A percentile compares a stretch with the other conserved stretches of the same genome.
phyloP scores from a whole-genome alignment of 2,113 vertebrate genomes.

The Poeciliopsis prolifica region DNA sequence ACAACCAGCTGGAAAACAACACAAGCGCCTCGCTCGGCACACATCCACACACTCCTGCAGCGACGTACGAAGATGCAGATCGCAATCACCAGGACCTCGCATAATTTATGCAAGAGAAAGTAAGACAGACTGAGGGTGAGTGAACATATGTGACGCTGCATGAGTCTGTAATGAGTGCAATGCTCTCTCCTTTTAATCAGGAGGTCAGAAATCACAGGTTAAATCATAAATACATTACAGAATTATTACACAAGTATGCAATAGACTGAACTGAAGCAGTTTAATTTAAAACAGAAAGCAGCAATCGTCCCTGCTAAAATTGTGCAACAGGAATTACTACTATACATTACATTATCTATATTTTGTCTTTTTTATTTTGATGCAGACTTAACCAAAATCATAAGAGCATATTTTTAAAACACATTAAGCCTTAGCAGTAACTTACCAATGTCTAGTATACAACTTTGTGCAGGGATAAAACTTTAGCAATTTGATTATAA shows the following conservation, averaged over 20 bases:
- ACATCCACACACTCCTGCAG: conserved; percentile 39
- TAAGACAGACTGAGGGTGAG: conserved; percentile 18
- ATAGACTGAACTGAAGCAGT: too few relatives aligned
- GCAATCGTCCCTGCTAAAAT: too few relatives aligned
- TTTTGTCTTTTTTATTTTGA: not conserved
- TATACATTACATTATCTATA: not conserved
- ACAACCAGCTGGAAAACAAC: conserved; percentile 62
- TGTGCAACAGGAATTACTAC: not conserved
- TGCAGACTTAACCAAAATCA: not conserved
- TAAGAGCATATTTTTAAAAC: too few relatives aligned
- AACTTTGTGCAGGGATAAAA: too few relatives aligned
- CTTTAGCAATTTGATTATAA: too few relatives aligned
- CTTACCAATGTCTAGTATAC: too few relatives aligned
- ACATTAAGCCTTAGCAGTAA: too few relatives aligned
- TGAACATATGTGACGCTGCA: conserved; percentile 56
- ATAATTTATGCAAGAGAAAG: conserved; percentile 59
- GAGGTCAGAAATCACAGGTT: conserved; percentile 42
- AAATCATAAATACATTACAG: not conserved
- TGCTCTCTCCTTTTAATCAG: conserved; percentile 31
- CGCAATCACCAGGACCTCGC: conserved; percentile 46
- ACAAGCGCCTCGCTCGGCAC: conserved; percentile 25
- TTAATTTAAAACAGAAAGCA: too few relatives aligned
- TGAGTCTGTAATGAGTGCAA: conserved; percentile 29
- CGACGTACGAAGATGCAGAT: conserved; percentile 47
- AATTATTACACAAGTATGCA: not conserved